Conservation (phyloP, 2,797 vertebrate species). For the Odontamblyopus lacepedii region DNA sequence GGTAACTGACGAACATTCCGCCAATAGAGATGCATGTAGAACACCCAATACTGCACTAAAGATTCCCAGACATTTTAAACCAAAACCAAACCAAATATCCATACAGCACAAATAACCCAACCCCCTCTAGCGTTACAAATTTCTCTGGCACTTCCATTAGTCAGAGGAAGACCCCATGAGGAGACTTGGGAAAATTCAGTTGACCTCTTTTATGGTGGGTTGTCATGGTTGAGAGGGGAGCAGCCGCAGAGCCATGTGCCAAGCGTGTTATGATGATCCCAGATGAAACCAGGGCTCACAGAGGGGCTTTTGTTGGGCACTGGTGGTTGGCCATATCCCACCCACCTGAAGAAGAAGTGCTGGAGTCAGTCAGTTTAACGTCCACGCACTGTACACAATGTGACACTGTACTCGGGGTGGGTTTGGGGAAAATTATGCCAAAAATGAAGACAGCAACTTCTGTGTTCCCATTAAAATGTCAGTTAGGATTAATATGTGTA, state of each 20-base stretch:
- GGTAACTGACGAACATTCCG: no score
- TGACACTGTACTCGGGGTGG: conserved; percentile 16
- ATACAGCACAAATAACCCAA: conserved; percentile 36
- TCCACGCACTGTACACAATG: conserved; percentile 27
- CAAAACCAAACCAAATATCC: conserved; percentile 26
- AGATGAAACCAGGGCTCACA: conserved; percentile 53
- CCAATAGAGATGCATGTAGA: no score
- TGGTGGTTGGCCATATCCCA: conserved; percentile 40
- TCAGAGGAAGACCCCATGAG: conserved; percentile 42
- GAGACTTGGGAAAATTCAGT: conserved; percentile 42
- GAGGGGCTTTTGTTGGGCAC: conserved; percentile 65
- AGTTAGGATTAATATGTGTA: conserved; percentile 7
- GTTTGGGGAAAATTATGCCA: conserved; percentile 5
- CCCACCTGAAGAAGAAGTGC: conserved; percentile 50
- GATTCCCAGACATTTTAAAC: conserved; percentile 18
- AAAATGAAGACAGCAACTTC: conserved; percentile 1
- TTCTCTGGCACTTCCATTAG: conserved; percentile 38
- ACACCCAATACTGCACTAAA: conserved; percentile 34
- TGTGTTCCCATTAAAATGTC: background rate
- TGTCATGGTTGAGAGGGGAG: conserved; percentile 45
- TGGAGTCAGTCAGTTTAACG: conserved; percentile 48
- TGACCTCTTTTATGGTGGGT: conserved; percentile 45
- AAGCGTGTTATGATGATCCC: conserved; percentile 53
- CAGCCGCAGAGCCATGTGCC: conserved; percentile 46
- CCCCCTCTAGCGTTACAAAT: conserved; percentile 17